A percentile compares a stretch with the other conserved stretches of the same genome.
phyloP scores from a whole-genome alignment of 1,140 invertebrate genomes.

The Lucilia cuprina region DNA sequence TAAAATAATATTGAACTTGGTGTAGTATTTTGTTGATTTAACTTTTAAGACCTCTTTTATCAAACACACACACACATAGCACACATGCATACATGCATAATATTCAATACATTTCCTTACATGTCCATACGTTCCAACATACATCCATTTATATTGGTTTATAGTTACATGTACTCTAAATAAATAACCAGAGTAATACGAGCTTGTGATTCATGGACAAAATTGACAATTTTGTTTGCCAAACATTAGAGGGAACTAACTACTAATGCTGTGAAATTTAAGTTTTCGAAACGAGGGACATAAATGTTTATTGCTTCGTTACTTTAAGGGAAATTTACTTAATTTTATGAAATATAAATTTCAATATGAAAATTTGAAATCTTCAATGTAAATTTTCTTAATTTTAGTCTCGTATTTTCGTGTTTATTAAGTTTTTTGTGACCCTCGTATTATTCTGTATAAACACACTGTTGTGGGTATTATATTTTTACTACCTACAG shows the following conservation, averaged over 20 bases:
- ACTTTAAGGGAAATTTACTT: too few species aligned
- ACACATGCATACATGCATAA: too few species aligned
- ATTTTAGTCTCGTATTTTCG: too few species aligned
- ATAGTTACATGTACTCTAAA: neutral
- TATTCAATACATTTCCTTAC: too few species aligned
- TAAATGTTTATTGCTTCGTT: too few species aligned
- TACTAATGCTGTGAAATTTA: neutral
- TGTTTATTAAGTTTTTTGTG: too few species aligned
- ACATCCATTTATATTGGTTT: neutral
- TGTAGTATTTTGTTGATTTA: neutral
- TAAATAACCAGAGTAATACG: neutral
- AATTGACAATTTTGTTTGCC: neutral
- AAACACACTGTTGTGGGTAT: too few species aligned
- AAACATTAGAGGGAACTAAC: neutral
- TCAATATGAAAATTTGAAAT: too few species aligned
- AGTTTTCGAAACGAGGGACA: neutral
- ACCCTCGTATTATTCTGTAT: neutral
- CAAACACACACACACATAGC: neutral
- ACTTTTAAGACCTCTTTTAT: neutral
- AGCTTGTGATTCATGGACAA: neutral
- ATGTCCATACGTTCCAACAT: neutral
- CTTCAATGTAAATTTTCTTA: too few species aligned
- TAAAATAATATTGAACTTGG: neutral
- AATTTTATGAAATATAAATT: too few species aligned
- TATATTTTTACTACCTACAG: neutral